A percentile compares a stretch with the other conserved stretches of the same genome.
Evolutionary conservation across 2,113 vertebrate genomes (phyloP).

Genomic region (Laterallus jamaicensis): DNA sequence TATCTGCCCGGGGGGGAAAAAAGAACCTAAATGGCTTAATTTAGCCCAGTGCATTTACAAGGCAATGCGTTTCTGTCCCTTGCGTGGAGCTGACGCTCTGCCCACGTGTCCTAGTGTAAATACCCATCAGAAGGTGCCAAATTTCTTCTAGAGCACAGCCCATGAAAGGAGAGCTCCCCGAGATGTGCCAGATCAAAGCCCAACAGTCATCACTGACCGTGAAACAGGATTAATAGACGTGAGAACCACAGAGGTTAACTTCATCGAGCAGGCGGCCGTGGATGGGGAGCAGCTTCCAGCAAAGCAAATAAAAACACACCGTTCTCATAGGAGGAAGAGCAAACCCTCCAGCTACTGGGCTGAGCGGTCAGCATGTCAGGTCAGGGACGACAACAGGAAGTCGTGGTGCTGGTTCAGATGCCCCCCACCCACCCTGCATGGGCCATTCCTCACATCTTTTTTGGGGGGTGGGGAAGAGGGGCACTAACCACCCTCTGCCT

Average conservation of each 20-base stretch:
- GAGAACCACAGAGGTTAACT: background rate
- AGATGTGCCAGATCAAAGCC: background rate
- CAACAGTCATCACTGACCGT: background rate
- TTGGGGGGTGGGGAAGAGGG: too few species aligned
- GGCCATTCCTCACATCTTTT: background rate
- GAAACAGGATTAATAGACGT: background rate
- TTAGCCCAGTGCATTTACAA: background rate
- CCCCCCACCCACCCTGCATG: background rate
- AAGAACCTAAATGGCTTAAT: background rate
- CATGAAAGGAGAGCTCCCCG: background rate
- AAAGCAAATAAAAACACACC: background rate
- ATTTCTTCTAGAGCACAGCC: background rate
- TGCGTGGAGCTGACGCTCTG: background rate
- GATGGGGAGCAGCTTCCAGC: background rate
- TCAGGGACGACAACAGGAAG: background rate
- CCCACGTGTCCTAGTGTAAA: background rate
- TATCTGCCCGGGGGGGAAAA: background rate
- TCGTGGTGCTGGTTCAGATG: rapidly evolving
- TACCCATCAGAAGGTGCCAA: rapidly evolving
- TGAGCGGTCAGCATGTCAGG: background rate
- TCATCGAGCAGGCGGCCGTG: rapidly evolving
- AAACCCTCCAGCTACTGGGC: background rate
- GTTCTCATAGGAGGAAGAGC: background rate
- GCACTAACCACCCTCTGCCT: background rate
- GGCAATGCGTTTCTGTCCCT: background rate